Percentiles rank a stretch among this genome's conserved stretches.
Conservation (phyloP, 1,140 invertebrate species). For the Phenacoccus solenopsis region DNA sequence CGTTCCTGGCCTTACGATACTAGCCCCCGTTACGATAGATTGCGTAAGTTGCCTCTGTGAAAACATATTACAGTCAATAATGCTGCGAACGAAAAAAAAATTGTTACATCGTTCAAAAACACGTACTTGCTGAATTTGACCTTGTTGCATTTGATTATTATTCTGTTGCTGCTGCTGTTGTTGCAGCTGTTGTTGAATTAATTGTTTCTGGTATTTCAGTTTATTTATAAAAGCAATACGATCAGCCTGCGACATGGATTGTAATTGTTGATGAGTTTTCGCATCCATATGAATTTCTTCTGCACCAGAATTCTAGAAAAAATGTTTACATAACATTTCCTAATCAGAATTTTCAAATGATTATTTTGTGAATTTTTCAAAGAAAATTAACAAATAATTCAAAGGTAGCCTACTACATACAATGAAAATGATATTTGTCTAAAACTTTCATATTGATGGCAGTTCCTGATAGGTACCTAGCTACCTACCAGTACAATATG, state of each 20-base stretch:
- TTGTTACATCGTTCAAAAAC: neutral
- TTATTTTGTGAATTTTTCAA: neutral
- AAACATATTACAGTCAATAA: neutral
- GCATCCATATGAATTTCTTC: slow-evolving; percentile 64
- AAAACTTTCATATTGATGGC: too few relatives aligned
- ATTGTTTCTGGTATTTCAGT: slow-evolving; percentile 52
- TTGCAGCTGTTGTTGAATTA: slow-evolving; percentile 25
- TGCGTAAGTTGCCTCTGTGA: neutral
- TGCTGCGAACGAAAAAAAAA: neutral
- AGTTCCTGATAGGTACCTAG: too few relatives aligned
- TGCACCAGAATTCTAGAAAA: slow-evolving; percentile 32
- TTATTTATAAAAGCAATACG: slow-evolving; percentile 61
- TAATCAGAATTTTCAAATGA: too few relatives aligned
- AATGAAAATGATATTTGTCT: too few relatives aligned
- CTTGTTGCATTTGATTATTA: slow-evolving; percentile 24
- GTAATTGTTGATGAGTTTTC: slow-evolving; percentile 66
- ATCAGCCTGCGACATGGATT: slow-evolving; percentile 65
- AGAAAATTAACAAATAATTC: too few relatives aligned
- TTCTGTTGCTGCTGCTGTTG: slow-evolving; percentile 25
- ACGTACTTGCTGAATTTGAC: neutral
- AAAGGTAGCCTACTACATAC: too few relatives aligned
- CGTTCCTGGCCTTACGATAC: neutral
- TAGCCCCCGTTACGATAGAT: neutral
- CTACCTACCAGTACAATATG: too few relatives aligned
- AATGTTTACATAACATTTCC: too few relatives aligned